phyloP scores from a whole-genome alignment of 2,113 vertebrate genomes.

The Platysteira castanea region DNA sequence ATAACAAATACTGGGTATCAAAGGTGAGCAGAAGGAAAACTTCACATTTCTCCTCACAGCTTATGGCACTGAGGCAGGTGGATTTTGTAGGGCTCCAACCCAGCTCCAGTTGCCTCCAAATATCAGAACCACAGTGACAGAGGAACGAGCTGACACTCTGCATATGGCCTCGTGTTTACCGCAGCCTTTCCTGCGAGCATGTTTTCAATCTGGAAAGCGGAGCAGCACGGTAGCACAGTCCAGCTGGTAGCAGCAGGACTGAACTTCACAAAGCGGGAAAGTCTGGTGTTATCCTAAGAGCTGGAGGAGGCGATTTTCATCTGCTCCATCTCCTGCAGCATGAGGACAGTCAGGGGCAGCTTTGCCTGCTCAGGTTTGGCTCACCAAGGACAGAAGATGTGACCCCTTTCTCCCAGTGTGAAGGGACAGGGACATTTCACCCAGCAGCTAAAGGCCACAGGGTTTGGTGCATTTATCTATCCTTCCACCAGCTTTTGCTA shows the following conservation, averaged over 20 bases:
- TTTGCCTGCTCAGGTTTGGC: background rate
- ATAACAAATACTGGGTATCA: background rate
- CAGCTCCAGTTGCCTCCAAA: background rate
- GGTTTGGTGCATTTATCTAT: background rate
- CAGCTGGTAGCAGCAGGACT: background rate
- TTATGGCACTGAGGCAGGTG: constrained; percentile 11
- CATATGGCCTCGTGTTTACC: background rate
- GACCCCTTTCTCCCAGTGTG: background rate
- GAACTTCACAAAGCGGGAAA: background rate
- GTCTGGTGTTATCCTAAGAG: background rate
- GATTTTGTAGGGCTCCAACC: constrained; percentile 30
- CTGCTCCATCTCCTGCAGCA: background rate
- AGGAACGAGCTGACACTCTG: constrained; percentile 6
- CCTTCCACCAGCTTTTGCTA: background rate
- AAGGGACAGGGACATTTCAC: background rate
- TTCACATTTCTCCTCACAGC: background rate
- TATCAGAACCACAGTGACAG: background rate
- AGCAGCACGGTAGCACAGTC: background rate
- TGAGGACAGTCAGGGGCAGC: background rate
- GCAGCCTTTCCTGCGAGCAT: background rate
- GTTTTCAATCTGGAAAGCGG: background rate
- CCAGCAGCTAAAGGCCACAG: background rate
- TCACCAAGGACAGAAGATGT: background rate
- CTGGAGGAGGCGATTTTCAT: background rate
- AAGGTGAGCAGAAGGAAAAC: background rate